Evolutionary conservation across 2,888 invertebrate species (phyloP).

Genomic region (Aradus depressus): DNA sequence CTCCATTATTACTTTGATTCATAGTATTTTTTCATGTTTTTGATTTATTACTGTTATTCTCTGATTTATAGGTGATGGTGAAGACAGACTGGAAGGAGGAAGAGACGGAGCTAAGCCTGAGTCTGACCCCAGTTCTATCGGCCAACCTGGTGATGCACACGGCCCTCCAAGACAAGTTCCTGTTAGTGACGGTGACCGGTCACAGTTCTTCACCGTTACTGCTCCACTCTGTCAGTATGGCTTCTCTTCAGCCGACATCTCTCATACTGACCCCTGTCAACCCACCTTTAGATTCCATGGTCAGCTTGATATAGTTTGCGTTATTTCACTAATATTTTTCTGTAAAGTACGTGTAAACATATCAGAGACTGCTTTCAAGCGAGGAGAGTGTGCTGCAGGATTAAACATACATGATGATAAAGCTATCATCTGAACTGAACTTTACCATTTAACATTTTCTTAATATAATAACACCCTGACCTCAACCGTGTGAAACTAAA

Average conservation of each 20-base stretch:
- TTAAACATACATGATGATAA: no score
- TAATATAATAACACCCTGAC: no score
- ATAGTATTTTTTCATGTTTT: not conserved
- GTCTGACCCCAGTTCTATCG: slow-evolving; percentile 73
- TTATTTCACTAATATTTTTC: no score
- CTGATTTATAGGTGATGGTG: slow-evolving; percentile 19
- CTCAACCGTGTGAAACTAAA: no score
- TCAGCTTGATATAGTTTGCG: no score
- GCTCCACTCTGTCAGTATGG: slow-evolving; percentile 37
- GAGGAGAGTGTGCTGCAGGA: no score
- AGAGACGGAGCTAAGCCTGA: slow-evolving; percentile 59
- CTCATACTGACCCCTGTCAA: slow-evolving; percentile 55
- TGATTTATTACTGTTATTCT: not conserved
- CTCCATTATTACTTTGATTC: not conserved
- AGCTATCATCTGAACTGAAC: no score
- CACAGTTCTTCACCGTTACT: slow-evolving; percentile 38
- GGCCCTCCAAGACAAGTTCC: slow-evolving; percentile 69
- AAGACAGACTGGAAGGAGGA: slow-evolving; percentile 57
- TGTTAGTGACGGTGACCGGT: slow-evolving; percentile 64
- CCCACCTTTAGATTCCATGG: slow-evolving; percentile 43
- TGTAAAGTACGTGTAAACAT: no score
- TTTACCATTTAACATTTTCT: no score
- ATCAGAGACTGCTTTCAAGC: no score
- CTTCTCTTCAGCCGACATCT: slow-evolving; percentile 33
- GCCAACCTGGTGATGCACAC: slow-evolving; percentile 74